A percentile compares a stretch with the other conserved stretches of the same genome.
Conservation (phyloP, 2,888 invertebrate genomes). For the Hylaea fasciaria region DNA sequence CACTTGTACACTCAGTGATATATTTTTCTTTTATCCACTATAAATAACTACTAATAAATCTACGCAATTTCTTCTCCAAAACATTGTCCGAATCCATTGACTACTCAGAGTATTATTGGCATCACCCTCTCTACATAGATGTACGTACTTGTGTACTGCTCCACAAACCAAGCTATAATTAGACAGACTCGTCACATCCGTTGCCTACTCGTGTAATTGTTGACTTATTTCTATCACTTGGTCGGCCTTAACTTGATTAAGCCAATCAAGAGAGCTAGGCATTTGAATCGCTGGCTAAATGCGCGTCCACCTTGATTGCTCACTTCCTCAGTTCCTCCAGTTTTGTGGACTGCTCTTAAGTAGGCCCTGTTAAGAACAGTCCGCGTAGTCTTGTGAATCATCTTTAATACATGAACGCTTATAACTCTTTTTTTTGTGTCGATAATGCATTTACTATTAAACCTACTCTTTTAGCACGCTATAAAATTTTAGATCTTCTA, state of each 20-base stretch:
- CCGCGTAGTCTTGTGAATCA: conserved; percentile 20
- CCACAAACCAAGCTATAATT: conserved; percentile 30
- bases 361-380: not conserved
- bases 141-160: not conserved
- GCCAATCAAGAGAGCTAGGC: conserved; percentile 48
- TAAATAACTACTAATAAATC: no score
- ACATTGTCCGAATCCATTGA: no score
- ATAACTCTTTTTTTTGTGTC: not conserved
- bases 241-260: conserved; percentile 60
- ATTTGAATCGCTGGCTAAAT: conserved; percentile 44
- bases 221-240: conserved; percentile 53
- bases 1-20: no score
- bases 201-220: conserved; percentile 56
- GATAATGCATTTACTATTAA: not conserved
- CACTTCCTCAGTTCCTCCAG: conserved; percentile 38
- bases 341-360: conserved; percentile 21
- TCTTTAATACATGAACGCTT: conserved; percentile 10
- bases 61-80: no score
- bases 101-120: no score
- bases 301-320: conserved; percentile 41
- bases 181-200: conserved; percentile 50
- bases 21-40: no score
- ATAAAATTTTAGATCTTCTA: no score
- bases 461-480: no score
- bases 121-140: no score